Conservation (phyloP, 2,888 invertebrate genomes). For the Thymelicus sylvestris region DNA sequence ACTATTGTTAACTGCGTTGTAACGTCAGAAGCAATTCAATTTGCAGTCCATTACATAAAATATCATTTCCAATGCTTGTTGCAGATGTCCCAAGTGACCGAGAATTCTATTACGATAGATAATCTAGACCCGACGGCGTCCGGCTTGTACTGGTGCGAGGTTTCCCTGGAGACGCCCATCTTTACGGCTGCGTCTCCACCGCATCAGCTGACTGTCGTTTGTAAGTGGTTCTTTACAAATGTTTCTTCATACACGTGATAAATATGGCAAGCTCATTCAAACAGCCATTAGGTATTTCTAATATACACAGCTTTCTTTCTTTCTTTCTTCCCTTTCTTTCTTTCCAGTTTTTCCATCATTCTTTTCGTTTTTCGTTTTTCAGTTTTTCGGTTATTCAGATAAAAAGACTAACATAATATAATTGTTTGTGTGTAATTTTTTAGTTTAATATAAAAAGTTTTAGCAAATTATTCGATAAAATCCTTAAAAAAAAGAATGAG, state of each 20-base stretch:
- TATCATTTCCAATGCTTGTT: constrained; percentile 36
- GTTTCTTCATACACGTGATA: background rate
- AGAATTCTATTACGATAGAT: constrained; percentile 86
- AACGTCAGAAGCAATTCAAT: constrained; percentile 15
- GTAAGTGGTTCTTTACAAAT: constrained; percentile 83
- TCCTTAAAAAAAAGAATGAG: too few relatives aligned
- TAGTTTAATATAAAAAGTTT: too few relatives aligned
- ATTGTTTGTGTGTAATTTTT: too few relatives aligned
- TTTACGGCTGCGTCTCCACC: constrained; percentile 91
- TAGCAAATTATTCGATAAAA: too few relatives aligned
- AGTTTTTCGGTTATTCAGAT: too few relatives aligned
- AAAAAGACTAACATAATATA: too few relatives aligned
- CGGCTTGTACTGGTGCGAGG: constrained; percentile 92
- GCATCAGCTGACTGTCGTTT: constrained; percentile 91
- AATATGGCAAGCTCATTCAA: too few relatives aligned
- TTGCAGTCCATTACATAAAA: constrained; percentile 22
- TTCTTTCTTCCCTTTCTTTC: too few relatives aligned
- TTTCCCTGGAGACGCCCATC: constrained; percentile 92
- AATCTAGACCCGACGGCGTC: constrained; percentile 91
- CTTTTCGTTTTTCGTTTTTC: too few relatives aligned
- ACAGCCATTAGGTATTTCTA: too few relatives aligned
- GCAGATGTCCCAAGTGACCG: constrained; percentile 78
- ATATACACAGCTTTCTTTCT: too few relatives aligned
- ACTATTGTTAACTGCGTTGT: background rate
- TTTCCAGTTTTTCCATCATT: too few relatives aligned